Percentiles rank a stretch among this genome's conserved stretches.
phyloP scores from a whole-genome alignment of 2,797 vertebrate genomes.

The Labeo calbasu region DNA sequence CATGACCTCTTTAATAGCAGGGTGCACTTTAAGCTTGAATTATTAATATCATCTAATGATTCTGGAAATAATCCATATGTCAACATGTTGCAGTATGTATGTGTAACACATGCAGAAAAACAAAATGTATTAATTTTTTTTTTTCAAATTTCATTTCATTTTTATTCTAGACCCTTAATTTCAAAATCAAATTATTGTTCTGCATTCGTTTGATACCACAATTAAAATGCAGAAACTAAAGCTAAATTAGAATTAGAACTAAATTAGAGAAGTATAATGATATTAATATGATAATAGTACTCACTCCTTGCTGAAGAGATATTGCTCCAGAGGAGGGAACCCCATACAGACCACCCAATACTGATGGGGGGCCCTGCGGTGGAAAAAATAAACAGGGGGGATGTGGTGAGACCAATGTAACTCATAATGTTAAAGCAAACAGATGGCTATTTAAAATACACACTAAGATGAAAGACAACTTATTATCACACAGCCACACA shows the following conservation, averaged over 20 bases:
- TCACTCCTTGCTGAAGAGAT: constrained; percentile 88
- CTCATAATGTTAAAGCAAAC: constrained; percentile 29
- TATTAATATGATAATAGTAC: constrained; percentile 62
- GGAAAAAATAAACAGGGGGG: constrained; percentile 64
- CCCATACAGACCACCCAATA: constrained; percentile 88
- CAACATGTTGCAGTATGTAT: neutral
- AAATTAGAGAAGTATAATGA: neutral
- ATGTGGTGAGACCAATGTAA: constrained; percentile 48
- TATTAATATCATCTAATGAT: neutral
- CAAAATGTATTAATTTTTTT: neutral
- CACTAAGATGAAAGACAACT: neutral
- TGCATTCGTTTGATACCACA: neutral
- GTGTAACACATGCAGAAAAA: neutral
- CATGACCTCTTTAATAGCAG: neutral
- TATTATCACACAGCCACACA: neutral
- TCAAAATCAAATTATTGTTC: neutral
- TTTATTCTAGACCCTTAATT: neutral
- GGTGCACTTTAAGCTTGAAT: neutral
- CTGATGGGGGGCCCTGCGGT: constrained; percentile 86
- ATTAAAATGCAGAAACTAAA: neutral
- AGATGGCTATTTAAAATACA: neutral
- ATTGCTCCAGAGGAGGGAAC: constrained; percentile 78
- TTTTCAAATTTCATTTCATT: neutral
- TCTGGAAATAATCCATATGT: neutral
- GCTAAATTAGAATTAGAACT: neutral